Conservation (phyloP, 2,888 invertebrate species). For the Selenia dentaria region DNA sequence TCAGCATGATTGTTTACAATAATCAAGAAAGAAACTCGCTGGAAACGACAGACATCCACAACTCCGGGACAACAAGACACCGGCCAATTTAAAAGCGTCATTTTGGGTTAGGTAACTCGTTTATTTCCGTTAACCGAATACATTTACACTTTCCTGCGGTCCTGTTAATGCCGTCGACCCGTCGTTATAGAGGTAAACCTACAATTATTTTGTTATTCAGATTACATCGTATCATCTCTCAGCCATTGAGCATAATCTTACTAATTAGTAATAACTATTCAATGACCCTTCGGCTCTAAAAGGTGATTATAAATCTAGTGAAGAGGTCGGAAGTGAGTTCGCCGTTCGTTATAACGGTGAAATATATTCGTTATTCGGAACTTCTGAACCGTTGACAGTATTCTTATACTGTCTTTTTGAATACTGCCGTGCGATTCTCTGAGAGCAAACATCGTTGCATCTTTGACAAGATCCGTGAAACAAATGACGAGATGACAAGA, state of each 20-base stretch:
- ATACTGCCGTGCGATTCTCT: too few species aligned
- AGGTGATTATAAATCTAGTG: conserved; percentile 74
- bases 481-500: too few species aligned
- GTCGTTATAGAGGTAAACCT: conserved; percentile 37
- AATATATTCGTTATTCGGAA: conserved; percentile 69
- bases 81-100: conserved; percentile 24
- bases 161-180: conserved; percentile 33
- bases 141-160: conserved; percentile 33
- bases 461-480: too few species aligned
- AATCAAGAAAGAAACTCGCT: too few species aligned
- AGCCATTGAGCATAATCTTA: conserved; percentile 52
- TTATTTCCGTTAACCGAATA: conserved; percentile 30
- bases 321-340: conserved; percentile 69
- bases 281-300: conserved; percentile 57
- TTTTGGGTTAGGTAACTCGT: conserved; percentile 27
- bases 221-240: conserved; percentile 50
- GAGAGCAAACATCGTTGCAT: too few species aligned
- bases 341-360: conserved; percentile 74
- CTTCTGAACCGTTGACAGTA: too few species aligned
- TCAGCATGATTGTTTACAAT: too few species aligned
- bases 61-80: conserved; percentile 18
- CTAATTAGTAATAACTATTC: conserved; percentile 60
- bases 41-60: too few species aligned
- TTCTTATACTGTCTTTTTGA: too few species aligned
- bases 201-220: conserved; percentile 49